Evolutionary conservation across 1,140 invertebrate genomes (phyloP), one percentile per base, ranked within the genome.

Genomic region (Cepaea nemoralis): DNA sequence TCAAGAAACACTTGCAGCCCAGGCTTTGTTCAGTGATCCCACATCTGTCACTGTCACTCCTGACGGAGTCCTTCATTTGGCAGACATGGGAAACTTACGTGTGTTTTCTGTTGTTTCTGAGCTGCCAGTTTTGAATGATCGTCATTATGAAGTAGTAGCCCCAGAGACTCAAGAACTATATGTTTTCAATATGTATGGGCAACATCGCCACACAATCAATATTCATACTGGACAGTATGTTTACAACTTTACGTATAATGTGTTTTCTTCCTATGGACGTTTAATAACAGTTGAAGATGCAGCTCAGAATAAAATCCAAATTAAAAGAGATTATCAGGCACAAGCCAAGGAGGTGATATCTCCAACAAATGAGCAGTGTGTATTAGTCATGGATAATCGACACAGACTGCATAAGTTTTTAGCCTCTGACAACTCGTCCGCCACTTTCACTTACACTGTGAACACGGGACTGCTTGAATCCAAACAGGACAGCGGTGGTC

Each of bases 251-350:
- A 95, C 96, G 0, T 99, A 99, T 91, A 98, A 97, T 85, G 97
- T 98, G 0, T 98, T 98, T 88, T 98, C 97, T 0, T 98, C 96
- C 84, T 98, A 97, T 88, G 97, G 97, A 0, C 98, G 98, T 91
- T 92, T 99, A 2, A 96, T 95, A 85, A 96, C 95, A 0, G 96
- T 99, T 0, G 96, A 96, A 0, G 97, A 99, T 89, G 95, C 96
- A 0, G 95, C 96, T n/a, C 96, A 96, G 5, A 98, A 98, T 78
- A 86, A 83, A 92, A 95, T 98, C 94, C 96, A 92, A 42, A 93
- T 99, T 35, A 91, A 97, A 16, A 92, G 97, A 27, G 96, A 98
- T 88, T 88, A 88, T 81, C 86, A 87, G 63, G 81, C 83, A 24
- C 82, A 87, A 48, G 96, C 97, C 0, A 97, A 97, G 84, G 97